phyloP scores from a whole-genome alignment of 2,113 vertebrate species.

The Oncorhynchus kisutch region DNA sequence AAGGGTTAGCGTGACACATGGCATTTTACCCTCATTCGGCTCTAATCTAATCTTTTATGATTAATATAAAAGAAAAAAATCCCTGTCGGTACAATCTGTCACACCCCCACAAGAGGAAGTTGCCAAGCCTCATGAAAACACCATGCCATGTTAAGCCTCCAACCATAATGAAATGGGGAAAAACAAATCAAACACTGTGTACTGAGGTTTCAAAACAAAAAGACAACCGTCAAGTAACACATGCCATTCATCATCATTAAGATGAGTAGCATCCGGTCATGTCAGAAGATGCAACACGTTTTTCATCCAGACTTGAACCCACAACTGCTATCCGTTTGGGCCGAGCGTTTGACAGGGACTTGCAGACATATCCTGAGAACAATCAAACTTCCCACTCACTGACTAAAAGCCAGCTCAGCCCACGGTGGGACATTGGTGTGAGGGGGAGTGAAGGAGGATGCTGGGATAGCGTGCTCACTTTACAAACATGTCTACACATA shows the following conservation, averaged over 20 bases:
- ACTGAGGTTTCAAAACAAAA: no score
- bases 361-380: neutral
- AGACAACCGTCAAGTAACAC: no score
- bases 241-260: no score
- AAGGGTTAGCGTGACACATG: neutral
- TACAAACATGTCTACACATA: conserved; percentile 27
- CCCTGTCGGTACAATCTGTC: neutral
- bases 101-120: neutral
- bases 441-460: conserved; percentile 3
- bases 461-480: neutral
- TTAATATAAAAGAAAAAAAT: neutral
- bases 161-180: neutral
- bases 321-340: no score
- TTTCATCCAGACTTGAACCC: no score
- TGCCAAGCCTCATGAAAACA: neutral
- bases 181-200: neutral
- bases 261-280: no score
- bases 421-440: conserved; percentile 15
- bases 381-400: conserved; percentile 8
- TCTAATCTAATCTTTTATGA: neutral
- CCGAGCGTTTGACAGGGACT: neutral
- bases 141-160: neutral
- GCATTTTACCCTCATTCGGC: no score
- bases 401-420: neutral
- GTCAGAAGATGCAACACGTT: no score